Evolutionary conservation across 2,888 invertebrate genomes (phyloP).

Genomic region (Lissonota sp.): DNA sequence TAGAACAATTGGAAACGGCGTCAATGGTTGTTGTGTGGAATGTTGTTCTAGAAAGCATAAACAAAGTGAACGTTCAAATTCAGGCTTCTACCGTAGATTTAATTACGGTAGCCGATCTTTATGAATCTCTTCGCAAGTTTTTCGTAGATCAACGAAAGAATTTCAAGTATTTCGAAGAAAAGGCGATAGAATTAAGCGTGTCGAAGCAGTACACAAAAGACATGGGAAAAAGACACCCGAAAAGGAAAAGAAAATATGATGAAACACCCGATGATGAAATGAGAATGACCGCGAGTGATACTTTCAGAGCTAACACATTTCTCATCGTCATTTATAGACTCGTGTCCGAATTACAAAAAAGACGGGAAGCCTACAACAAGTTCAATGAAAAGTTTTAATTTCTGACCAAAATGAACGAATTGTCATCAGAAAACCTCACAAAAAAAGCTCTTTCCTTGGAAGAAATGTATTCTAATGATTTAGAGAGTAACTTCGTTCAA

Average conservation of each 20-base stretch:
- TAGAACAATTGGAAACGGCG: constrained; percentile 61
- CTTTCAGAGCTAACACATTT: background rate
- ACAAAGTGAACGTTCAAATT: constrained; percentile 65
- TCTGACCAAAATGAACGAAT: constrained; percentile 66
- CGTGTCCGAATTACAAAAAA: constrained; percentile 21
- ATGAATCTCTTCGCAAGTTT: constrained; percentile 70
- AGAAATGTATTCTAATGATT: constrained; percentile 67
- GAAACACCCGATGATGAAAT: constrained; percentile 15
- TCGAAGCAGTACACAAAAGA: constrained; percentile 66
- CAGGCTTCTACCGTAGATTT: constrained; percentile 68
- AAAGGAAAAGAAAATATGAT: constrained; percentile 16
- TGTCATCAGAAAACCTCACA: constrained; percentile 51
- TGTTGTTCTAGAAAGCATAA: constrained; percentile 69
- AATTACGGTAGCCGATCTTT: constrained; percentile 68
- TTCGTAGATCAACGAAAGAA: constrained; percentile 67
- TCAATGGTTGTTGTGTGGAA: constrained; percentile 69
- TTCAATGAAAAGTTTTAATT: constrained; percentile 55
- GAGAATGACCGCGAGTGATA: constrained; percentile 9
- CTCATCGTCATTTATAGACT: constrained; percentile 19
- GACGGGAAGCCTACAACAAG: constrained; percentile 20
- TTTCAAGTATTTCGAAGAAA: constrained; percentile 64
- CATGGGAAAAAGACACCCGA: constrained; percentile 32
- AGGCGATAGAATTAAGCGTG: constrained; percentile 55
- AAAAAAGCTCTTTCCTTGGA: constrained; percentile 57
- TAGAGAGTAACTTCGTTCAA: constrained; percentile 67